A percentile compares a stretch with the other conserved stretches of the same genome.
Evolutionary conservation across 2,888 invertebrate species (phyloP).

Genomic region (Willowsia nigromaculata): DNA sequence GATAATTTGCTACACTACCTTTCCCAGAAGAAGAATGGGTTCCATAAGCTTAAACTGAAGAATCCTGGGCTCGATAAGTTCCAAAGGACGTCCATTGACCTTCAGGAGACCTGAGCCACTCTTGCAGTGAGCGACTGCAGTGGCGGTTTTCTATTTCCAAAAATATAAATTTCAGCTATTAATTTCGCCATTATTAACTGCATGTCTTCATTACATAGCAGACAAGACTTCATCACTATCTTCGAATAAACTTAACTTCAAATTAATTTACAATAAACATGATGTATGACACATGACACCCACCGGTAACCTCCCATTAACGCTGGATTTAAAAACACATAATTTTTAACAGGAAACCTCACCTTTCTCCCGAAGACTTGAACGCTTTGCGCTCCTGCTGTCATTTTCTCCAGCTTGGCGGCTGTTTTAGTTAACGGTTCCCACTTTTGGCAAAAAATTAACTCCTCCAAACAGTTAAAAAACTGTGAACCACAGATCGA

Average conservation of each 20-base stretch:
- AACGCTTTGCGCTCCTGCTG: conserved; percentile 87
- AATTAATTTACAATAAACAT: not conserved
- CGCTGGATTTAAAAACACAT: not conserved
- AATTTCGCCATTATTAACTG: not conserved
- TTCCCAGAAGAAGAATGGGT: conserved; percentile 73
- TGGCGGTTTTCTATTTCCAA: conserved; percentile 95
- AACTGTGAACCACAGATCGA: not conserved
- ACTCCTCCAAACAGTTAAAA: not conserved
- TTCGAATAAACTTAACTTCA: too few species aligned
- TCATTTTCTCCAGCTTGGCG: conserved; percentile 83
- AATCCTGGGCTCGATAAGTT: conserved; percentile 96
- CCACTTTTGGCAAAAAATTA: too few species aligned
- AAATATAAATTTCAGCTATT: conserved; percentile 44
- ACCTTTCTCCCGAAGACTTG: conserved; percentile 99
- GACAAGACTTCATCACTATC: too few species aligned
- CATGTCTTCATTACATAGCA: not conserved
- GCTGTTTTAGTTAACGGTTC: too few species aligned
- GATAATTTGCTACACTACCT: too few species aligned
- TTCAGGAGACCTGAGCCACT: conserved; percentile 93
- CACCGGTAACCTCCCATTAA: too few species aligned
- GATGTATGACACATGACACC: too few species aligned
- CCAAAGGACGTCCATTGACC: conserved; percentile 98
- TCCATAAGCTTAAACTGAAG: conserved; percentile 97
- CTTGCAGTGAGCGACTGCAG: conserved; percentile 96
- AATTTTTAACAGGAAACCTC: too few species aligned